These are phyloP conservation scores for Lordiphosa collinella DNA, from an alignment of 1,140 invertebrate genomes.

Conservation along the genomic window DNA sequence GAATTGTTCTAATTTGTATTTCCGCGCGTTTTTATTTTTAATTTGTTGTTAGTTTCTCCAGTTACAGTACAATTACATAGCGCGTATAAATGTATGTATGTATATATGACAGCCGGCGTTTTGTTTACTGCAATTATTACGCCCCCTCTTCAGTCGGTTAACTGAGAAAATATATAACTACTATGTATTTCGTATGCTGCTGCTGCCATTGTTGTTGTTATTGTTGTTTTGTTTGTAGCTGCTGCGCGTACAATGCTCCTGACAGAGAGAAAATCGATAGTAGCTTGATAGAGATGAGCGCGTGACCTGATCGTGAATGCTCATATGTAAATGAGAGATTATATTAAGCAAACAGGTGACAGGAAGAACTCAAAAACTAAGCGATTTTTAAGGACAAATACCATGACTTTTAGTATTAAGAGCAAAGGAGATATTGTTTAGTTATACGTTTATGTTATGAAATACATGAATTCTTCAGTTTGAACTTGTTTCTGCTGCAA, in stretches of 20 bases:
- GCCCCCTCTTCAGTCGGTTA: background rate
- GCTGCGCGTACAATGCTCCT: slow-evolving; percentile 52
- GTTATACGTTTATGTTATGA: too few relatives aligned
- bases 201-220: slow-evolving; percentile 15
- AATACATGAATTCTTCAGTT: too few relatives aligned
- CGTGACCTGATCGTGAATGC: too few relatives aligned
- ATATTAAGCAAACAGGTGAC: too few relatives aligned
- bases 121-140: slow-evolving; percentile 39
- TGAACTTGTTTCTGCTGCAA: too few relatives aligned
- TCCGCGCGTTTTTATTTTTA: slow-evolving; percentile 42
- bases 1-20: slow-evolving; percentile 59
- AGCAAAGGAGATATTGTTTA: too few relatives aligned
- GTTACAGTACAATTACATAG: slow-evolving; percentile 6
- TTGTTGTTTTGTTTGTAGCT: slow-evolving; percentile 13
- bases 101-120: slow-evolving; percentile 49
- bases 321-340: too few relatives aligned
- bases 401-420: too few relatives aligned
- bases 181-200: slow-evolving; percentile 13
- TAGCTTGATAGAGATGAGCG: too few relatives aligned
- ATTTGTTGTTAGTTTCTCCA: slow-evolving; percentile 5
- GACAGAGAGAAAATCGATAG: slow-evolving; percentile 62
- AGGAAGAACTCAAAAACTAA: too few relatives aligned
- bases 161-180: slow-evolving; percentile 17
- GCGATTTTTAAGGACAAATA: too few relatives aligned
- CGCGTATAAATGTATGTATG: slow-evolving; percentile 4